phyloP scores from a whole-genome alignment of 2,888 invertebrate genomes.

The Hypselothyrea guttata region DNA sequence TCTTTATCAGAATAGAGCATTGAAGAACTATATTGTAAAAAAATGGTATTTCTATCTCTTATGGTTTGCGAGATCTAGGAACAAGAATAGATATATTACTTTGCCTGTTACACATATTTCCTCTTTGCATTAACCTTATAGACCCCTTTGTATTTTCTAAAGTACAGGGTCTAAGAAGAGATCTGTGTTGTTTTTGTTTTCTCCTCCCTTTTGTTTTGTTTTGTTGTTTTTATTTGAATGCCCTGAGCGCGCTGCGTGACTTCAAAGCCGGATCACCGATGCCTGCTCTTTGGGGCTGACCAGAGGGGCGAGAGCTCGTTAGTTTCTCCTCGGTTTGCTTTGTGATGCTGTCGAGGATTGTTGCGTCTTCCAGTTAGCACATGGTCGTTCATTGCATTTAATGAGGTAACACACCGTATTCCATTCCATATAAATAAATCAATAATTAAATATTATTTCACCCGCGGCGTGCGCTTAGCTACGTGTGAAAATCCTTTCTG shows the following conservation, averaged over 20 bases:
- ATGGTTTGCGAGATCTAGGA: too few species aligned
- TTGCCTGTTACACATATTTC: too few species aligned
- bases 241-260: constrained; percentile 47
- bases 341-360: constrained; percentile 36
- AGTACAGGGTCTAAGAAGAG: too few species aligned
- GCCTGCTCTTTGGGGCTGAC: constrained; percentile 31
- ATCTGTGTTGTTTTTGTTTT: too few species aligned
- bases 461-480: constrained; percentile 32
- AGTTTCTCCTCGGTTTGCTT: constrained; percentile 41
- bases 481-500: constrained; percentile 73
- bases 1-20: too few species aligned
- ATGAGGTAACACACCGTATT: constrained; percentile 44
- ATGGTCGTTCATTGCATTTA: constrained; percentile 52
- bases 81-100: too few species aligned
- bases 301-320: constrained; percentile 54
- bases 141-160: too few species aligned
- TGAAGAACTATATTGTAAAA: too few species aligned
- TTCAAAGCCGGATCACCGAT: constrained; percentile 65
- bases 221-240: constrained; percentile 42
- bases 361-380: constrained; percentile 66
- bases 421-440: constrained; percentile 55
- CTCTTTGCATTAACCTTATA: too few species aligned
- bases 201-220: constrained; percentile 5
- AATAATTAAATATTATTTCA: constrained; percentile 57
- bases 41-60: too few species aligned